Conservation (phyloP, 2,797 vertebrate genomes). For the Eremophila alpestris region DNA sequence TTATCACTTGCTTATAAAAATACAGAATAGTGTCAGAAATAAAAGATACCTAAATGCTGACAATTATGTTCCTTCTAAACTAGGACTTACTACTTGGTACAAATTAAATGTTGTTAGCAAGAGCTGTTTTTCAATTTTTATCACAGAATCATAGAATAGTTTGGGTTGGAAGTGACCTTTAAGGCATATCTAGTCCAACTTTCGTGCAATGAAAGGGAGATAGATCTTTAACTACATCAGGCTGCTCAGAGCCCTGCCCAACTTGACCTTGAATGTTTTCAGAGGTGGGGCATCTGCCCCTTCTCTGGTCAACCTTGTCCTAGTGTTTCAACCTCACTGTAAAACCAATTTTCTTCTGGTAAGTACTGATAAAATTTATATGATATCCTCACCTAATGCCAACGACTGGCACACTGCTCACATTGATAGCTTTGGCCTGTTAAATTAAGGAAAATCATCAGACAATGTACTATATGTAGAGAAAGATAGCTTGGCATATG, state of each 20-base stretch:
- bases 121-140: background rate
- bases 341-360: background rate
- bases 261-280: background rate
- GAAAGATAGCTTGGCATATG: background rate
- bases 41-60: background rate
- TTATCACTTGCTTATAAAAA: background rate
- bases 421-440: background rate
- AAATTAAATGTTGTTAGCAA: background rate
- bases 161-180: background rate
- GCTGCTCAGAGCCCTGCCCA: background rate
- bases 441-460: background rate
- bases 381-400: background rate
- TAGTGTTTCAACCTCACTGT: background rate
- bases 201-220: background rate
- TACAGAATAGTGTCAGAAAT: background rate
- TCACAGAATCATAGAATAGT: background rate
- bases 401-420: background rate
- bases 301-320: background rate
- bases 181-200: background rate
- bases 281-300: background rate
- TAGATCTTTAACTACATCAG: background rate
- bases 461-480: background rate
- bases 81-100: background rate
- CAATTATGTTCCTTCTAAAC: background rate
- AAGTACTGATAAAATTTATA: conserved; percentile 2